Percentiles rank a stretch among this genome's conserved stretches.
phyloP scores from a whole-genome alignment of 2,797 vertebrate species.

The Anguilla megastoma region DNA sequence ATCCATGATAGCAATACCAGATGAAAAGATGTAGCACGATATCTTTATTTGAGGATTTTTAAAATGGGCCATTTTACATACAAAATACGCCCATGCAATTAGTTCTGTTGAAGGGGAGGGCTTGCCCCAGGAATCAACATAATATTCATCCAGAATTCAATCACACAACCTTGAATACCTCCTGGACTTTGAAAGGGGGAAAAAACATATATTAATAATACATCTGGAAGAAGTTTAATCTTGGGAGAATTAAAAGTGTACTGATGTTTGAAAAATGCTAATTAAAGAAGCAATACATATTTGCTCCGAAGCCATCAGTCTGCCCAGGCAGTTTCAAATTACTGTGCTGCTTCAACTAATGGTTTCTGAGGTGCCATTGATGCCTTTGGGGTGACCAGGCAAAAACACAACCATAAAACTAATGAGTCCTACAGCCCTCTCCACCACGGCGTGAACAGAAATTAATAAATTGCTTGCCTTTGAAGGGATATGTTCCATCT shows the following conservation, averaged over 20 bases:
- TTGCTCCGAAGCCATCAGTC: constrained; percentile 30
- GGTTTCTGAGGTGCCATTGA: constrained; percentile 71
- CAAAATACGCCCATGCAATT: constrained; percentile 27
- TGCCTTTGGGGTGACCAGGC: constrained; percentile 61
- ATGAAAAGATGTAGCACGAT: constrained; percentile 19
- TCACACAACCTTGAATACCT: constrained; percentile 17
- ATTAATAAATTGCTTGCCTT: constrained; percentile 22
- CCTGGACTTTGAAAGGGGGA: constrained; percentile 21
- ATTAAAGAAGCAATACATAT: constrained; percentile 37
- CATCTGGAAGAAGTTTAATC: constrained; percentile 27
- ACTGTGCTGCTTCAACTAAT: constrained; percentile 61
- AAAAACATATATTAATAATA: constrained; percentile 34
- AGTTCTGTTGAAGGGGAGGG: constrained; percentile 26
- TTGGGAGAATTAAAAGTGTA: constrained; percentile 35
- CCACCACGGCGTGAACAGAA: constrained; percentile 23
- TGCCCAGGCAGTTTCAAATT: constrained; percentile 68
- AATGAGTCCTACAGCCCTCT: constrained; percentile 69
- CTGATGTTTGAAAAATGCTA: constrained; percentile 33
- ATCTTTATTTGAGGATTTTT: constrained; percentile 22
- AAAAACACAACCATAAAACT: constrained; percentile 66
- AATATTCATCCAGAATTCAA: constrained; percentile 25
- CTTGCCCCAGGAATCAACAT: constrained; percentile 32
- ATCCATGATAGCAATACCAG: neutral
- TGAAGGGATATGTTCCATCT: constrained; percentile 22
- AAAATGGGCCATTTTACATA: constrained; percentile 30